Evolutionary conservation across 2,888 invertebrate species (phyloP), one percentile per base, ranked within the genome.

Genomic region (Euproctis similis): DNA sequence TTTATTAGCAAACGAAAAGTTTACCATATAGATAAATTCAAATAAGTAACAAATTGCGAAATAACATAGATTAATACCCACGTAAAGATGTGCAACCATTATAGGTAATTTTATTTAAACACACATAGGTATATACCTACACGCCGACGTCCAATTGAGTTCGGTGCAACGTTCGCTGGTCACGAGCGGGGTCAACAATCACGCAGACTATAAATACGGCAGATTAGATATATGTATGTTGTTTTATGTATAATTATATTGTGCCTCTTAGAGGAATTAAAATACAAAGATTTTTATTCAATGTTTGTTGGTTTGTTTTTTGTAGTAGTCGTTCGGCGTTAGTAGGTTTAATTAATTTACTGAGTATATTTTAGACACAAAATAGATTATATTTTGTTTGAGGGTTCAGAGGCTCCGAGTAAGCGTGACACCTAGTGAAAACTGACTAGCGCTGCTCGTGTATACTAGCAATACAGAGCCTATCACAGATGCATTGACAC

Each of bases 171-270:
- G 80, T 57, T 78, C 80, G 47, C 59, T 70, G 74, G 75, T 74
- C 78, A 78, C 75, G 80, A 70, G 59, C 55, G 74, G 67, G 80
- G 80, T 81, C 80, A 80, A 77, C 66, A 71, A 47, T 67, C 63
- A 45, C 69, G 68, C 34, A 71, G 78, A 80, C 24, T 55, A 62
- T 21, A 19, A 19, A n/a, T 4, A 24, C 27, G 24, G 30, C 31
- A 48, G 46, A 46, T 12, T 32, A 2, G 10, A 28, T 30, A 17
- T 12, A 8, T 12, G 24, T 9, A 17, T 14, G 12, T 29, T 19
- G 23, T 10, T 24, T 34, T 8, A 2, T 4, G 11, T 3, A 21
- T 21, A 21, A 10, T 21, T 2, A 10, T 8, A 10, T 9, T 2
- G 4, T 21, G 9, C 11, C 5, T 21, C 21, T 3, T 3, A 10